These are phyloP conservation scores for Lepidotrigona ventralis DNA, from an alignment of 1,140 invertebrate species.

Conservation along the genomic window DNA sequence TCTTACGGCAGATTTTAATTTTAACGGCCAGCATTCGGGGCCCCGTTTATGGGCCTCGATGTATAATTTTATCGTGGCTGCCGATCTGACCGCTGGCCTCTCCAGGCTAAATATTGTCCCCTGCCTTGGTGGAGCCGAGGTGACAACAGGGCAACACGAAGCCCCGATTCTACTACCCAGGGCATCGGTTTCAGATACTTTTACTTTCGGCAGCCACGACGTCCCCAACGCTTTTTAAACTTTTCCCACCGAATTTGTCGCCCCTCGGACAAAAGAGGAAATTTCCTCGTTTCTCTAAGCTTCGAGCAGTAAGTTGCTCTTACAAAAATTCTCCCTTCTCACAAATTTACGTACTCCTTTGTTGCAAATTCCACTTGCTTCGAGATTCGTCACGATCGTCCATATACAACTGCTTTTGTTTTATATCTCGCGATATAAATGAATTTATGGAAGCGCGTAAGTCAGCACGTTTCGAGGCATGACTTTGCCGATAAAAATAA, in stretches of 20 bases:
- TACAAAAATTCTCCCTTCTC: no score
- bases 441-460: no score
- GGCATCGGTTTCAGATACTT: conserved; percentile 32
- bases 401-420: no score
- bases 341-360: no score
- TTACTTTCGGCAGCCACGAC: conserved; percentile 33
- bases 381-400: no score
- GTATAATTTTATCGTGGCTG: conserved; percentile 77
- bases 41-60: conserved; percentile 73
- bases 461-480: no score
- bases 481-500: no score
- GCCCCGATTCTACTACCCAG: not conserved
- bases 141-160: conserved; percentile 19
- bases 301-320: no score
- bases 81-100: conserved; percentile 72
- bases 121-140: conserved; percentile 36
- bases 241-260: not conserved
- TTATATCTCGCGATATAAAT: no score
- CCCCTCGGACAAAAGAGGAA: no score
- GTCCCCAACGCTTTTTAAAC: not conserved
- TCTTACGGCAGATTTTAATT: conserved; percentile 76
- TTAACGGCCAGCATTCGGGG: conserved; percentile 71
- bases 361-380: no score
- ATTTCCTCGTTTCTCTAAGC: no score
- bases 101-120: conserved; percentile 65